Base-by-base conservation (phyloP, 2,888 invertebrate species). In the Troglohyphantes excavatus region DNA sequence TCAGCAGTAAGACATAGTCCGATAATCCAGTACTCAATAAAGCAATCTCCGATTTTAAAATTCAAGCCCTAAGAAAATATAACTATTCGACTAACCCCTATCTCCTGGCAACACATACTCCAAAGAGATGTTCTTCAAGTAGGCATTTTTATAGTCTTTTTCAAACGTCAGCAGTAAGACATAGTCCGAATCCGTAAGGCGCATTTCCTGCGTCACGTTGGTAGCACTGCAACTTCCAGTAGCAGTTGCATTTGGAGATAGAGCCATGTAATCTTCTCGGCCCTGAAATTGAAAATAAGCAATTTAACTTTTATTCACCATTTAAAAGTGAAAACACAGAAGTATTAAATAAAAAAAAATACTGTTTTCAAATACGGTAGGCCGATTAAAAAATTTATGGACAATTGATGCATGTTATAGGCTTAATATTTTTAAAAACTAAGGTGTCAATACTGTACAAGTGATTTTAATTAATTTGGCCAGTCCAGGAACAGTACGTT, bases 171-270 rank as follows among this genome's bases (percentile, higher is more conserved):
- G 33, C 3, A 7, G 46, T 11, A 90, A 17, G 0, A 5, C 23
- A 26, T 84, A 84, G 19, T 29, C 17, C 19, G 65, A 33, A 3
- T 78, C 90, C 5, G 1, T 2, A 26, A 90, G 11, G 27, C 17
- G 3, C 11, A 90, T 19, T 29, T 29, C 39, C 46, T 90, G 78
- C 13, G 90, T 90, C 1, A 17, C 53, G 39, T 84, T 67, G 5
- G 84, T 27, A n/a, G 43, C 17, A 70, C 75, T 67, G 33, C 90
- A 90, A n/a, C 27, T 26, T 43, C 29, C 27, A 39, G 0, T 13
- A 26, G 26, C 26, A 11, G 83, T 21, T 11, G 90, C 84, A 78
- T 72, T 83, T 13, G 78, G 72, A 26, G 23, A 6, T 21, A 90
- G 33, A 11, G n/a, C 19, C 13, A 79, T 65, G n/a, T 78, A 63